Evolutionary conservation across 2,888 invertebrate species (phyloP).

Genomic region (Limnephilus lunatus): DNA sequence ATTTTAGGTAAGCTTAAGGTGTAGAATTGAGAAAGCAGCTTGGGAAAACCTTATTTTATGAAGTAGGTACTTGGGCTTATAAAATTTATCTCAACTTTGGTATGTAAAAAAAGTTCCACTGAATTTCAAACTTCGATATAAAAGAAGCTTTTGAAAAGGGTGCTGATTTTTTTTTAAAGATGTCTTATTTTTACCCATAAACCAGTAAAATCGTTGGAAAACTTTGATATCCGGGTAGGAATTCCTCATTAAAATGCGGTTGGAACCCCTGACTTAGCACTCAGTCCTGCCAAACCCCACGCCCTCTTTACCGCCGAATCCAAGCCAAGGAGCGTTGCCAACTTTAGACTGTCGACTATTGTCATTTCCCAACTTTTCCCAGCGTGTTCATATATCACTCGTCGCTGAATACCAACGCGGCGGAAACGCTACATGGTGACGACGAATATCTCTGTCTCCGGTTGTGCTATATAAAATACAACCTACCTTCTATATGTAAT

Average conservation of each 20-base stretch:
- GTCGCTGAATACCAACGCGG: conserved; percentile 48
- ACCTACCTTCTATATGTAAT: background rate
- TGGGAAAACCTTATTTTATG: background rate
- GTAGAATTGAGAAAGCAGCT: too few species aligned
- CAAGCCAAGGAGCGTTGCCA: conserved; percentile 51
- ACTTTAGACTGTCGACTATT: conserved; percentile 60
- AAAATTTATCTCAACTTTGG: too few species aligned
- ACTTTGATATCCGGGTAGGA: background rate
- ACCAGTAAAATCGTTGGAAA: background rate
- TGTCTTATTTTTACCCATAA: background rate
- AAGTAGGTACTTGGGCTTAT: background rate
- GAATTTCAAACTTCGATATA: background rate
- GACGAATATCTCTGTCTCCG: conserved; percentile 40
- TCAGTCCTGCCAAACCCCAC: conserved; percentile 56
- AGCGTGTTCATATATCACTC: conserved; percentile 50
- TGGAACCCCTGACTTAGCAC: conserved; percentile 20
- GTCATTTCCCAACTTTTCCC: conserved; percentile 61
- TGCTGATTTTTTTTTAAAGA: background rate
- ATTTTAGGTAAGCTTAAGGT: too few species aligned
- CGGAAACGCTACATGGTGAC: conserved; percentile 52
- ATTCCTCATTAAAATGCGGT: background rate
- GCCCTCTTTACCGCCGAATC: conserved; percentile 44
- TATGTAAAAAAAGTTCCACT: too few species aligned
- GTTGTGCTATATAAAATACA: background rate
- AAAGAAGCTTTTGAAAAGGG: background rate